Base-by-base conservation (phyloP, 2,888 invertebrate genomes). In the Chrysolina americana region DNA sequence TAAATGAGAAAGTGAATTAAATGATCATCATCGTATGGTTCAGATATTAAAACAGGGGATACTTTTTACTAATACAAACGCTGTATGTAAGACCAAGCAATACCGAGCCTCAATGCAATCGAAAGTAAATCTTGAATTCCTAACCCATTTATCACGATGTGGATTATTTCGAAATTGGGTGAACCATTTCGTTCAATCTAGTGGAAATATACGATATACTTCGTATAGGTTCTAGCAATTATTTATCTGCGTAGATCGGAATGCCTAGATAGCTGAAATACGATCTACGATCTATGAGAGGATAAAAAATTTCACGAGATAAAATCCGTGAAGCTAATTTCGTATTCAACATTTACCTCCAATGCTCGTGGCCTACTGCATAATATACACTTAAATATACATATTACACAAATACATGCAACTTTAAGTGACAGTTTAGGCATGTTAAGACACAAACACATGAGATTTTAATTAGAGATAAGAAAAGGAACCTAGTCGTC, bases 401-500 rank as follows among this genome's bases (percentile, higher is more conserved):
- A 84, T 83, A 84, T 84, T 83, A 84, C 81, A 83, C 84, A 82
- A 84, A 83, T 82, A 82, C 80, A 82, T 80, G 84, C 82, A 81
- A 83, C 80, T 83, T 81, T 82, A 83, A 84, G 81, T 83, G 84
- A 85, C 85, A 85, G 81, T 81, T 80, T 80, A 82, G 80, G 83
- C 83, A 81, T 84, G 85, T 85, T 81, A 82, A 82, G 80, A 83
- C 82, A 82, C 84, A 83, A 83, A 84, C 83, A 82, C 82, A 82
- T 71, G 78, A 84, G 86, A 86, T 86, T 85, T 83, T 86, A 86
- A 86, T 85, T 85, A 85, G 81, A 82, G 86, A 86, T 86, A 84
- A 85, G 79, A 77, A 77, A 69, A 78, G 79, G 77, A 77, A 79
- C 81, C 77, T 80, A 73, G 77, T 77, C 76, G 77, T 79, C 74